Percentiles rank a stretch among this genome's conserved stretches.
phyloP scores from a whole-genome alignment of 2,797 vertebrate species.

The Phalloptychus januarius region DNA sequence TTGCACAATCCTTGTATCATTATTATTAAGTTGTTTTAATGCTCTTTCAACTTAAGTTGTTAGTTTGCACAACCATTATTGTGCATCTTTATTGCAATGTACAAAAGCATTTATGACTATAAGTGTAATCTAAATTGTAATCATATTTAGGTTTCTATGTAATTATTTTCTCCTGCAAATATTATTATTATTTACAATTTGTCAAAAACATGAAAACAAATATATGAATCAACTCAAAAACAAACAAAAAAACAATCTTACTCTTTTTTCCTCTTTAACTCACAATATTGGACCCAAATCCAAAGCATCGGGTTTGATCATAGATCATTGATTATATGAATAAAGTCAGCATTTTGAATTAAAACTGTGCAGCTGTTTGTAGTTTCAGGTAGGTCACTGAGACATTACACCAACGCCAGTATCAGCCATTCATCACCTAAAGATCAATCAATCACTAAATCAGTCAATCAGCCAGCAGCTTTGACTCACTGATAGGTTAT shows the following conservation, averaged over 20 bases:
- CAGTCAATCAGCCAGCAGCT: background rate
- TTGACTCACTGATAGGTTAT: conserved; percentile 2
- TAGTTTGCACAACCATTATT: background rate
- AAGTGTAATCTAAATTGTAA: background rate
- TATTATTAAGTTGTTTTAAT: background rate
- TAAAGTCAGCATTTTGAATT: background rate
- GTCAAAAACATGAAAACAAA: background rate
- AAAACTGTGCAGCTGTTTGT: background rate
- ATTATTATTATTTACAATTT: background rate
- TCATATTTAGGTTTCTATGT: background rate
- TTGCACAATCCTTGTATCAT: background rate
- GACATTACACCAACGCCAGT: background rate
- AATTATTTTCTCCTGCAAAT: background rate
- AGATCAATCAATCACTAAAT: background rate
- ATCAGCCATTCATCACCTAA: background rate
- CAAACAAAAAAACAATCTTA: background rate
- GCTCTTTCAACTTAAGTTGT: background rate
- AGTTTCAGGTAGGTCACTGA: background rate
- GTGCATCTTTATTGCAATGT: no score
- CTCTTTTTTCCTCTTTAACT: background rate
- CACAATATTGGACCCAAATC: background rate
- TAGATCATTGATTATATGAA: background rate
- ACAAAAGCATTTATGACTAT: background rate
- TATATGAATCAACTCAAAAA: background rate
- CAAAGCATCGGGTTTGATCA: background rate